Conservation (phyloP, 2,797 vertebrate genomes). For the Gambelia wislizenii region DNA sequence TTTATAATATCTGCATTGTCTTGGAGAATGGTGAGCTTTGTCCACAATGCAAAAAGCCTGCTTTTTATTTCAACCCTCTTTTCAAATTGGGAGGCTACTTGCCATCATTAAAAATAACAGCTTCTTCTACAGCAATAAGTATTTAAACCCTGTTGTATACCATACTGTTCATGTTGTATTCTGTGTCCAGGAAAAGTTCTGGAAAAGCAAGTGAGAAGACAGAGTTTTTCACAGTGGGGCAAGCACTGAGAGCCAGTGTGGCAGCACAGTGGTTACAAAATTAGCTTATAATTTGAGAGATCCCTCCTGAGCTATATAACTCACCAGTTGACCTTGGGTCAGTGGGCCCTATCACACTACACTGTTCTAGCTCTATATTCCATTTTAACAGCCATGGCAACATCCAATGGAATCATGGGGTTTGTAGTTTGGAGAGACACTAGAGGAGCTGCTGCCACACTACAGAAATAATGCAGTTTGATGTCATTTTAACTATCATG, state of each 20-base stretch:
- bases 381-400: too few species aligned
- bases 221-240: not conserved
- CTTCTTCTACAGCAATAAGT: conserved; percentile 70
- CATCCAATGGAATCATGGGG: too few species aligned
- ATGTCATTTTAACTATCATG: too few species aligned
- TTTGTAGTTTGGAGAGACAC: too few species aligned
- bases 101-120: conserved; percentile 65
- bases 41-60: conserved; percentile 79
- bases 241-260: not conserved
- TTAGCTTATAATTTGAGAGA: not conserved
- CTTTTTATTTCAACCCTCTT: conserved; percentile 77
- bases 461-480: too few species aligned
- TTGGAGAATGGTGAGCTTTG: conserved; percentile 72
- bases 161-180: conserved; percentile 4
- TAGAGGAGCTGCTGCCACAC: too few species aligned
- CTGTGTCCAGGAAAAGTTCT: conserved; percentile 33
- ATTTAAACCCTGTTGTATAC: conserved; percentile 45
- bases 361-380: too few species aligned
- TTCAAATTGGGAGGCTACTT: conserved; percentile 70
- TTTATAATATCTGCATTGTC: conserved; percentile 81
- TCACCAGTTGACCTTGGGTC: too few species aligned
- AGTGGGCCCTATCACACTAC: too few species aligned
- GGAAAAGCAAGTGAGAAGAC: conserved; percentile 26
- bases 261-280: not conserved
- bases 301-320: not conserved